Percentiles rank a stretch among this genome's conserved stretches.
Conservation (phyloP, 1,140 invertebrate species). For the Lamellibrachia luymesi region DNA sequence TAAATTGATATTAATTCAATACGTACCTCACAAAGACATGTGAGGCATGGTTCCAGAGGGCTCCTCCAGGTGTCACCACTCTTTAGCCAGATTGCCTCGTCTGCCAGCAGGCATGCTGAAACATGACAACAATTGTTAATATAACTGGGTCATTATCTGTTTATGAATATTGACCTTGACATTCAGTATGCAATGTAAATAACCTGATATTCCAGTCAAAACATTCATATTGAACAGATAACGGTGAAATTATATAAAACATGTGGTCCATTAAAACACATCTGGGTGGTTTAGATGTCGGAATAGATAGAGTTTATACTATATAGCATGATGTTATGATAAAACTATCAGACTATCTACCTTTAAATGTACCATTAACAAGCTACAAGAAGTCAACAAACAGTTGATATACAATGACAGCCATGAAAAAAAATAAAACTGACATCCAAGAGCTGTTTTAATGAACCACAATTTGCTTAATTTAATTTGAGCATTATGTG, state of each 20-base stretch:
- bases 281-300: not conserved
- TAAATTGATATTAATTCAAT: too few relatives aligned
- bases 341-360: too few relatives aligned
- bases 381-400: not conserved
- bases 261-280: not conserved
- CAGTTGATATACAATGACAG: not conserved
- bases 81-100: not conserved
- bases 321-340: too few relatives aligned
- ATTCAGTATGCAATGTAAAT: not conserved
- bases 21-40: not conserved
- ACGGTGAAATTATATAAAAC: not conserved
- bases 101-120: conserved; percentile 34
- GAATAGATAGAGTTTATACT: not conserved
- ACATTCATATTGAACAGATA: not conserved
- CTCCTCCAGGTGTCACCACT: not conserved
- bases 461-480: too few relatives aligned
- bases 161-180: not conserved
- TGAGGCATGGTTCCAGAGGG: not conserved
- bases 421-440: not conserved
- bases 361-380: too few relatives aligned
- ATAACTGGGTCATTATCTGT: not conserved
- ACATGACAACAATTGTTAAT: conserved; percentile 15
- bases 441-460: too few relatives aligned
- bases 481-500: too few relatives aligned
- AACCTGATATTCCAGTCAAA: not conserved